Evolutionary conservation across 2,888 invertebrate genomes (phyloP).

Genomic region (Argyresthia albistria): DNA sequence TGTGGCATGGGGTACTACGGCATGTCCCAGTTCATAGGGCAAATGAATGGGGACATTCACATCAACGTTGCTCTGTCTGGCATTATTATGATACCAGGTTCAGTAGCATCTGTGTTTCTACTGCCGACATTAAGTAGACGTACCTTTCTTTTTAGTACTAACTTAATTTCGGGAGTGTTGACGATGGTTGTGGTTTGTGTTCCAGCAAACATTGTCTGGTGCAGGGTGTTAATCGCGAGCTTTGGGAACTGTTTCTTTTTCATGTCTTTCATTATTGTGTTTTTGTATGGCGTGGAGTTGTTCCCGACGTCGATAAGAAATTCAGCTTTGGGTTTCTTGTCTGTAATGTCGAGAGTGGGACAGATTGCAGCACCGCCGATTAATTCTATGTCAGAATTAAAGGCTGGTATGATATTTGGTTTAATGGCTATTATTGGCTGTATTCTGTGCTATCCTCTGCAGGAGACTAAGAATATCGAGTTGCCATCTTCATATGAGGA

Average conservation of each 20-base stretch:
- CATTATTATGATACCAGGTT: conserved; percentile 74
- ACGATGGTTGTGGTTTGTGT: conserved; percentile 35
- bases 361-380: conserved; percentile 85
- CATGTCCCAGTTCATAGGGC: conserved; percentile 83
- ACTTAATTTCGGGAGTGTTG: conserved; percentile 40
- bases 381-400: conserved; percentile 61
- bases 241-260: conserved; percentile 84
- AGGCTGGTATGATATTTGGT: conserved; percentile 73
- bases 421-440: conserved; percentile 75
- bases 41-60: conserved; percentile 83
- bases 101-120: conserved; percentile 68
- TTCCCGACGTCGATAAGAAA: conserved; percentile 90
- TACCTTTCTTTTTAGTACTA: conserved; percentile 72
- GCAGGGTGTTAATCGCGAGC: conserved; percentile 74
- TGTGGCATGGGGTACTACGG: conserved; percentile 90
- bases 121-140: conserved; percentile 74
- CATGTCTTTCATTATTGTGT: conserved; percentile 84
- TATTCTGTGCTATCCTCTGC: conserved; percentile 74
- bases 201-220: conserved; percentile 36
- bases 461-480: conserved; percentile 61
- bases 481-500: conserved; percentile 43
- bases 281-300: conserved; percentile 86
- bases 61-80: conserved; percentile 84
- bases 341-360: conserved; percentile 84
- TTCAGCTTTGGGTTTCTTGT: conserved; percentile 84